Evolutionary conservation across 2,888 invertebrate genomes (phyloP).

Genomic region (Macaria liturata): DNA sequence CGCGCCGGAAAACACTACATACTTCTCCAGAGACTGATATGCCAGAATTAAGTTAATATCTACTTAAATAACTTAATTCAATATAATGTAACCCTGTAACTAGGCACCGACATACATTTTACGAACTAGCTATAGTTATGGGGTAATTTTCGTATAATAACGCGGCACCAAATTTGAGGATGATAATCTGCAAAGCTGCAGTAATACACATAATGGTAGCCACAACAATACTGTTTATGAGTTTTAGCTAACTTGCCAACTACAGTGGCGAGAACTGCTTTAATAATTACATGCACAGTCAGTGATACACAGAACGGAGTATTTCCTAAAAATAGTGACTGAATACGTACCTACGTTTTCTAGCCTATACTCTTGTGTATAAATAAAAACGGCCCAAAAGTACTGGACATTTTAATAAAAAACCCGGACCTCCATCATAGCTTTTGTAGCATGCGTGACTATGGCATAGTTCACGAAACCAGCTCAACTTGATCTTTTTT

Average conservation of each 20-base stretch:
- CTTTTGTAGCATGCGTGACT: conserved; percentile 66
- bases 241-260: conserved; percentile 1
- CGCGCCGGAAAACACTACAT: no score
- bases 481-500: conserved; percentile 24
- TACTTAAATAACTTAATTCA: no score
- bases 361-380: conserved; percentile 35
- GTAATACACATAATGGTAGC: conserved; percentile 10
- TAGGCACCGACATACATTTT: neutral
- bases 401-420: conserved; percentile 64
- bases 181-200: conserved; percentile 16
- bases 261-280: no score
- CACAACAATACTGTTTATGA: conserved; percentile 12
- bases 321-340: no score
- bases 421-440: conserved; percentile 62
- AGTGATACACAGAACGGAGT: no score
- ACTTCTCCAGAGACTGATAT: no score
- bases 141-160: neutral
- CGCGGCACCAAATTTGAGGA: conserved; percentile 10
- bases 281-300: no score
- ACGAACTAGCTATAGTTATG: neutral
- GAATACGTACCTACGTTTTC: no score
- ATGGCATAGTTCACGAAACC: conserved; percentile 47
- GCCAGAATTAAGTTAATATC: no score
- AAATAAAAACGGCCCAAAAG: conserved; percentile 57
- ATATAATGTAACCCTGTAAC: neutral